Conservation (phyloP, 2,113 vertebrate genomes). For the Ginglymostoma cirratum region DNA sequence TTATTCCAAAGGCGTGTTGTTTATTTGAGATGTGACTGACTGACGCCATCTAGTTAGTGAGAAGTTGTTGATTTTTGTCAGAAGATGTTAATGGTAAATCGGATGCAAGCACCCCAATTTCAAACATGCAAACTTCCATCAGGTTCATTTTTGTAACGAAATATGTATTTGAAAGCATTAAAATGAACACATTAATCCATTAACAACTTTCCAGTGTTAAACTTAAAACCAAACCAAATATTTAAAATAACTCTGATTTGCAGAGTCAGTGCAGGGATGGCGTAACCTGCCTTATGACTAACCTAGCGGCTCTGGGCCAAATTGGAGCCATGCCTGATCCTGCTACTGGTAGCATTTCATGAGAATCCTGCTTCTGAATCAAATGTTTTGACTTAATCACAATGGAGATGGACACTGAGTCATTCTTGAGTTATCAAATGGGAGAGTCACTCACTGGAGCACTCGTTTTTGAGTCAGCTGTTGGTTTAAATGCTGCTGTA, state of each 20-base stretch:
- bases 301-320: no score
- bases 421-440: no score
- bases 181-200: neutral
- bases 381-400: no score
- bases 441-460: no score
- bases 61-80: neutral
- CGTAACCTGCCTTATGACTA: no score
- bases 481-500: no score
- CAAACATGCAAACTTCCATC: neutral
- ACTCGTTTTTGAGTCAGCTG: no score
- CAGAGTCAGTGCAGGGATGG: no score
- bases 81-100: neutral
- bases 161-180: neutral
- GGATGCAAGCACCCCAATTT: neutral
- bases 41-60: neutral
- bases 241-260: neutral
- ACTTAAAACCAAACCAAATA: neutral
- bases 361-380: no score
- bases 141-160: neutral
- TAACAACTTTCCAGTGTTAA: neutral
- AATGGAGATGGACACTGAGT: no score
- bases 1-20: neutral
- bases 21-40: neutral
- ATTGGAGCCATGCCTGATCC: no score
- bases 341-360: no score